Conservation (phyloP, 1,140 invertebrate species). For the Pectinophora gossypiella region DNA sequence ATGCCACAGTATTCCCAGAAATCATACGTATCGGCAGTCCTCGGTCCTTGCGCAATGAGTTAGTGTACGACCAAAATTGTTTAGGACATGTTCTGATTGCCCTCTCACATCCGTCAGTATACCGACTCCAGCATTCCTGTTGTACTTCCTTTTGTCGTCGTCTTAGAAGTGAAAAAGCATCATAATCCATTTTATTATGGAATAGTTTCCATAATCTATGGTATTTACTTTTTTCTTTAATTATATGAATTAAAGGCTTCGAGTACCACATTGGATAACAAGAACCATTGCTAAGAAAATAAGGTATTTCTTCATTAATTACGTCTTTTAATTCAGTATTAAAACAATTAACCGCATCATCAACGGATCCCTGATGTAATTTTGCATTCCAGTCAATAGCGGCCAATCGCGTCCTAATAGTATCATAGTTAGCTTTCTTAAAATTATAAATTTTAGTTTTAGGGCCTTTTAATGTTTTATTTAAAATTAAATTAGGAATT, state of each 20-base stretch:
- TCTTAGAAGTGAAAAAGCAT: neutral
- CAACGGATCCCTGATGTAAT: neutral
- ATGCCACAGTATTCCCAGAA: neutral
- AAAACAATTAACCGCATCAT: neutral
- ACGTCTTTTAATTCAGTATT: neutral
- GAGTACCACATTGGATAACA: neutral
- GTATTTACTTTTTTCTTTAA: constrained; percentile 5
- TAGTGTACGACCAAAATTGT: neutral
- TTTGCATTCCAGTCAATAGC: neutral
- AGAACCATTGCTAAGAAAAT: neutral
- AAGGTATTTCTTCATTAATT: neutral
- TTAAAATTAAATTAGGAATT: neutral
- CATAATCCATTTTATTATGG: neutral
- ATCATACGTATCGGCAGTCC: neutral
- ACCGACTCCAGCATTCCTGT: neutral
- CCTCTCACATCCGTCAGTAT: neutral
- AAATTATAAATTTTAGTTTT: neutral
- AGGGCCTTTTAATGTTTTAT: too few species aligned
- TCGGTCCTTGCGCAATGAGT: neutral
- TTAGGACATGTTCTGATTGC: neutral
- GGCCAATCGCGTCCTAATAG: neutral
- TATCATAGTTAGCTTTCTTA: neutral
- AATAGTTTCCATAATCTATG: neutral
- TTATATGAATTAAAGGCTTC: neutral
- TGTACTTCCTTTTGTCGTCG: neutral